Conservation (phyloP, 1,140 invertebrate genomes). For the Zophobas atratus region DNA sequence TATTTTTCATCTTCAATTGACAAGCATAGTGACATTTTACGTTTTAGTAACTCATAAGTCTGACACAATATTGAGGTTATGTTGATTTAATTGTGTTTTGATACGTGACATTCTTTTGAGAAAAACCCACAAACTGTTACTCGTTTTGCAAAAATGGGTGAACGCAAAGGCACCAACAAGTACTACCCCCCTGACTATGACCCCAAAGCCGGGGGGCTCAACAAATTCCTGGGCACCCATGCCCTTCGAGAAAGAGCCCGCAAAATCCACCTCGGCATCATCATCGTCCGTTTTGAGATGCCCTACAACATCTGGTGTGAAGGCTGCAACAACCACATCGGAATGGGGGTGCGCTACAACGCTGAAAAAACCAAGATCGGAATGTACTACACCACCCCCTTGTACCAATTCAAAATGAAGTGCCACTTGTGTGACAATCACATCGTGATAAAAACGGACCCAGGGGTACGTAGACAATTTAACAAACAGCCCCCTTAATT, state of each 20-base stretch:
- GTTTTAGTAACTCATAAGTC: background rate
- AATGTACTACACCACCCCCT: constrained; percentile 98
- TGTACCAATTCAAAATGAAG: constrained; percentile 99
- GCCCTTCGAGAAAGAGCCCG: constrained; percentile 94
- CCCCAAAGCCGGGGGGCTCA: constrained; percentile 92
- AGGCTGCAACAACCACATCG: constrained; percentile 98
- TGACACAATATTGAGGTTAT: background rate
- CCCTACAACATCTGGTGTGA: constrained; percentile 99
- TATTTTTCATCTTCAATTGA: too few relatives aligned
- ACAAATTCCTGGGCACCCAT: constrained; percentile 96
- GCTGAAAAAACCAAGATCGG: constrained; percentile 99
- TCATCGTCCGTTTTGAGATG: constrained; percentile 99
- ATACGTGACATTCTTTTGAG: background rate
- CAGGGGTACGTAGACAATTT: constrained; percentile 79
- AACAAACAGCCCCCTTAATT: background rate
- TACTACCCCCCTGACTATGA: constrained; percentile 99
- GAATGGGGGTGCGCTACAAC: constrained; percentile 99
- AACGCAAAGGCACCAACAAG: constrained; percentile 97
- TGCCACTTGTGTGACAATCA: constrained; percentile 99
- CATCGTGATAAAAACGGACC: constrained; percentile 99
- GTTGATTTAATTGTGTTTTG: background rate
- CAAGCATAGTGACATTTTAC: too few relatives aligned
- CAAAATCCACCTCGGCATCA: constrained; percentile 96
- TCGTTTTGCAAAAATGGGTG: constrained; percentile 83
- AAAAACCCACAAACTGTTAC: too few relatives aligned